A percentile compares a stretch with the other conserved stretches of the same genome.
These are phyloP conservation scores for Aphis craccivora DNA, from an alignment of 1,140 invertebrate species.

Conservation along the genomic window DNA sequence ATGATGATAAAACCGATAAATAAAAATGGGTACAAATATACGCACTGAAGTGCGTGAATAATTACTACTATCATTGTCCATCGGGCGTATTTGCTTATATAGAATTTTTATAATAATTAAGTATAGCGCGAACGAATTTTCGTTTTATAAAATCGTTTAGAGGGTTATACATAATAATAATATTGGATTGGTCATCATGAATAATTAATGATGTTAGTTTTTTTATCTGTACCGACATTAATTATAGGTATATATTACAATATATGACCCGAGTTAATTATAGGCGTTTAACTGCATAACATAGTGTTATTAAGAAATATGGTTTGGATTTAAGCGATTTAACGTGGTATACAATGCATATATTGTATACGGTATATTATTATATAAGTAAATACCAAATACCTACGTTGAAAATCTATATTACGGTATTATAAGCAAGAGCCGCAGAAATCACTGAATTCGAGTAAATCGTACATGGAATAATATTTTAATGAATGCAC, in stretches of 20 bases:
- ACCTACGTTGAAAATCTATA: too few species aligned
- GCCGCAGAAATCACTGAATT: neutral
- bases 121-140: neutral
- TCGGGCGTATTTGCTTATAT: neutral
- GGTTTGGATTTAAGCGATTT: neutral
- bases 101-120: neutral
- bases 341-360: neutral
- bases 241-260: neutral
- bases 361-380: neutral
- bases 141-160: neutral
- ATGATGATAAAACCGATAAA: too few species aligned
- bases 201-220: neutral
- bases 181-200: neutral
- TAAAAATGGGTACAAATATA: neutral
- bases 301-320: neutral
- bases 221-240: neutral
- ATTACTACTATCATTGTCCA: neutral
- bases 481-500: neutral
- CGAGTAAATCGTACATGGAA: neutral
- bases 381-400: neutral
- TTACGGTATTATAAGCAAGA: too few species aligned
- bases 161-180: neutral
- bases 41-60: neutral
- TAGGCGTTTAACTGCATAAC: neutral
- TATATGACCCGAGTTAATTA: neutral